Evolutionary conservation across 2,113 vertebrate species (phyloP).

Genomic region (Mellivora capensis): DNA sequence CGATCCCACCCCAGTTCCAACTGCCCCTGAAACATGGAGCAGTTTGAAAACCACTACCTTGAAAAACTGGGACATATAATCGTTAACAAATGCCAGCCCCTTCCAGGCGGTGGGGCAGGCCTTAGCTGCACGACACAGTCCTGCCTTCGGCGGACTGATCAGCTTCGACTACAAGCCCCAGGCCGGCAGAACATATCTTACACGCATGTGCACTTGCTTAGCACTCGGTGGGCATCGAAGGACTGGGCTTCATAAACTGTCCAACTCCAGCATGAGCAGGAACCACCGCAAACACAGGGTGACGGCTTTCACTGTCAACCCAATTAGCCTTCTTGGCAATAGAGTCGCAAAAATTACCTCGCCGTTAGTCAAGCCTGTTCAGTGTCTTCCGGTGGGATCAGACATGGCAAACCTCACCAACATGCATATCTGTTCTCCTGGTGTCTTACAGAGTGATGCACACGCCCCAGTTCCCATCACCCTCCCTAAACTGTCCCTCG

Average conservation of each 20-base stretch:
- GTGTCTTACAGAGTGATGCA: background rate
- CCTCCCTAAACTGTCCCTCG: background rate
- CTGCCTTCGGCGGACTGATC: background rate
- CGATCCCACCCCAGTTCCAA: background rate
- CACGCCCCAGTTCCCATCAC: accelerated
- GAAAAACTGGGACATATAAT: background rate
- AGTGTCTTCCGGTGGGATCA: background rate
- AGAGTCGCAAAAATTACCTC: background rate
- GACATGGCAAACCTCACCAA: background rate
- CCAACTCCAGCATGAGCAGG: background rate
- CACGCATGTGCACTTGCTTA: background rate
- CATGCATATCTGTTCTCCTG: background rate
- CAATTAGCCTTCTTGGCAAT: background rate
- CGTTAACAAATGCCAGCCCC: background rate
- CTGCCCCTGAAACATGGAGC: background rate
- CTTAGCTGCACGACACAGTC: background rate
- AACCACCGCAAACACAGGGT: background rate
- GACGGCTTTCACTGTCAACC: background rate
- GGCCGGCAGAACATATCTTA: background rate
- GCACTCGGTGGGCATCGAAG: background rate
- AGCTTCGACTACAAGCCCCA: background rate
- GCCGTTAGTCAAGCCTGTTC: background rate
- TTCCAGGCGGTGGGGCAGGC: background rate
- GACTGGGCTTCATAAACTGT: background rate
- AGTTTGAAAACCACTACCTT: background rate